A percentile compares a stretch with the other conserved stretches of the same genome.
phyloP scores from a whole-genome alignment of 2,888 invertebrate genomes.

The Minunthozetes semirufus region DNA sequence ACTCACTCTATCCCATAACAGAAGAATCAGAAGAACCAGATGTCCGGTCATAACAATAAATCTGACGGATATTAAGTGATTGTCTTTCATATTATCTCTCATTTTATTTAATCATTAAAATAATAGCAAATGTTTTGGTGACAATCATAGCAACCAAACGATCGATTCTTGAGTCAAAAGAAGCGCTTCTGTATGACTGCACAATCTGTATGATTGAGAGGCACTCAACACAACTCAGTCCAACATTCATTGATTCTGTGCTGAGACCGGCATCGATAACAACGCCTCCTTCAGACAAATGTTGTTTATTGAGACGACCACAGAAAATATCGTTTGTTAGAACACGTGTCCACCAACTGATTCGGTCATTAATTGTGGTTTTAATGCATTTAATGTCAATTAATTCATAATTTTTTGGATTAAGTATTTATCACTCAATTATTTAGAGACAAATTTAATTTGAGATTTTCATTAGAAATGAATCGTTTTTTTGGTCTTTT shows the following conservation, averaged over 20 bases:
- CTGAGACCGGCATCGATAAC: not conserved
- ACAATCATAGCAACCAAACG: not conserved
- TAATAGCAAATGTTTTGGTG: not conserved
- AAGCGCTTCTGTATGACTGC: not conserved
- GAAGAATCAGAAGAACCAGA: not conserved
- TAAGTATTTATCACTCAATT: not conserved
- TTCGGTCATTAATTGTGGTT: not conserved
- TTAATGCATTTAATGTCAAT: not conserved
- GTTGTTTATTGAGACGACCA: not conserved
- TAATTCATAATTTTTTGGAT: not conserved
- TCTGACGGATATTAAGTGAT: not conserved
- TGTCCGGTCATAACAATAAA: slow-evolving; percentile 5
- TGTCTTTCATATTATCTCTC: not conserved
- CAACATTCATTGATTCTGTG: no score
- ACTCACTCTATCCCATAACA: slow-evolving; percentile 11
- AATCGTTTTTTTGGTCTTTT: not conserved
- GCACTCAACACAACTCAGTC: no score
- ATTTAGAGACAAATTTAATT: not conserved
- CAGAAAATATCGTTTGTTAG: not conserved
- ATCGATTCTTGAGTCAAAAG: not conserved
- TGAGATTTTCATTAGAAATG: not conserved
- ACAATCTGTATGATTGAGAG: no score
- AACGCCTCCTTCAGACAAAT: not conserved
- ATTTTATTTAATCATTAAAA: not conserved
- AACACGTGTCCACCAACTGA: not conserved